Conservation (phyloP, 2,113 vertebrate genomes). For the Scytalopus superciliaris region DNA sequence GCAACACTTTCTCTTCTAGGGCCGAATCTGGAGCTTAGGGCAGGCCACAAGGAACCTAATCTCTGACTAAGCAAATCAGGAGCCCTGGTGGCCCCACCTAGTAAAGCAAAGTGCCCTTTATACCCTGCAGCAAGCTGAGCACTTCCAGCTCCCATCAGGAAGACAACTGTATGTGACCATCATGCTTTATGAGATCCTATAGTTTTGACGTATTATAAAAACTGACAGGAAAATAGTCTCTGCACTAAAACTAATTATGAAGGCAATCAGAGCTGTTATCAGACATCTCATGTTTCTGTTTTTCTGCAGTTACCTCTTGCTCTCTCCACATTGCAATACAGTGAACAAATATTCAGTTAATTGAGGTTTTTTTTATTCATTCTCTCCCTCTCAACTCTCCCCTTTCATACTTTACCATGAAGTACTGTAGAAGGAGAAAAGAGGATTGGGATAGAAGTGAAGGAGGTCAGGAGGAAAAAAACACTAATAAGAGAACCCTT, state of each 20-base stretch:
- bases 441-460: neutral
- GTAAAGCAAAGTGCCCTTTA: neutral
- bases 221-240: neutral
- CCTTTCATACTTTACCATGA: neutral
- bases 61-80: neutral
- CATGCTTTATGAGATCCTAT: neutral
- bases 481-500: neutral
- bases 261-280: neutral
- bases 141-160: neutral
- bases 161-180: neutral
- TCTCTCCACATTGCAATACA: neutral
- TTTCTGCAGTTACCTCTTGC: neutral
- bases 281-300: neutral
- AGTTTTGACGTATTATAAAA: neutral
- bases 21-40: neutral
- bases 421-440: neutral
- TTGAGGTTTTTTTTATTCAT: neutral
- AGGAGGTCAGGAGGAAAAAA: neutral
- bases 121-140: neutral
- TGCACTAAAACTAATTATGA: neutral
- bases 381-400: neutral
- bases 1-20: neutral
- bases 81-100: neutral
- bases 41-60: neutral
- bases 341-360: neutral